Evolutionary conservation across 2,888 invertebrate species (phyloP), one percentile per base, ranked within the genome.

Genomic region (Caenorhabditis drosophilae): DNA sequence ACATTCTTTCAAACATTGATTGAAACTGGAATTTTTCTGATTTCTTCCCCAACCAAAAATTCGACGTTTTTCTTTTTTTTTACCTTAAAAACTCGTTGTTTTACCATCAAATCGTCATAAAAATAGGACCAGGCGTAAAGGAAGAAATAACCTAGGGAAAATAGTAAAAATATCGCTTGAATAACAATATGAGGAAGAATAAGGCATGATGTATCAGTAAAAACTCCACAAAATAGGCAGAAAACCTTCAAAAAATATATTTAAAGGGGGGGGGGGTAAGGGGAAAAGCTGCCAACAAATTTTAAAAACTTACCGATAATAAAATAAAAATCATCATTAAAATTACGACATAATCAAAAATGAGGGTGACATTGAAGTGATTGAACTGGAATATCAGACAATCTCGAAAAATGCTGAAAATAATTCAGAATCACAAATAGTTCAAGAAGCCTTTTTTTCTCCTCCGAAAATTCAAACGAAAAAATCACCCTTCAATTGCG

Each of bases 111-210:
- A 54, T 80, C 80, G 23, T 74, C 80, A 51, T 80, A 78, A 55
- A 80, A 78, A 59, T 80, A 80, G 7, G 75, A 73, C 73, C 78
- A 80, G 0, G 80, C 80, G 51, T 80, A 79, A 26, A 80, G 64
- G 11, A 77, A 35, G 46, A 80, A 80, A 48, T 80, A 80, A 9
- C 75, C 77, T 20, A 79, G 31, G 12, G 79, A 80, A 61, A 70
- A 75, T 36, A 80, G 50, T 0, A 80, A 67, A 34, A 76, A 77
- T 20, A 80, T 52, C 9, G 63, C 73, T 55, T 80, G 80, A 9
- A 80, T 69, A 46, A 77, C 63, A 20, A 80, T 62, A 57, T 80
- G 80, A 1, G 80, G 80, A 12, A 80, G 58, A 44, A 80, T 69
- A 2, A 79, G 67, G 38, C 72, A 69, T 15, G 80, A 77, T 1